Percentiles rank a stretch among this genome's conserved stretches.
Conservation (phyloP, 2,888 invertebrate genomes). For the Brachypterus glaber region DNA sequence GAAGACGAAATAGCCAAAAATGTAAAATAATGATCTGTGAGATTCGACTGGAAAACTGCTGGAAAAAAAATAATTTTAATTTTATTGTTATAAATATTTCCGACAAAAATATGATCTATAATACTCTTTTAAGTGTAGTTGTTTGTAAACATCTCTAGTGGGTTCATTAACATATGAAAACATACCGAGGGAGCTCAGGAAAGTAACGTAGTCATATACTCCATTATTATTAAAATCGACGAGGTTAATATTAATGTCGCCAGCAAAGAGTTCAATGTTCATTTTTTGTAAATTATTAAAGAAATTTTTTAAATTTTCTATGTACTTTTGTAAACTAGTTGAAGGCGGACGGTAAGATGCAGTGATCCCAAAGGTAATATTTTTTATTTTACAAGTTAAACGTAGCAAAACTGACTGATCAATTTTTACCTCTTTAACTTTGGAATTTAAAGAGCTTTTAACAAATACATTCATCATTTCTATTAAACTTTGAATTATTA, state of each 20-base stretch:
- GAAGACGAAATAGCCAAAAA: not conserved
- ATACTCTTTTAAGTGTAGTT: not conserved
- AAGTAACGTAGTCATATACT: not conserved
- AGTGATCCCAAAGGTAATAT: slow-evolving; percentile 1
- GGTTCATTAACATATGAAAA: not conserved
- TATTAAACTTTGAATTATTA: slow-evolving; percentile 1
- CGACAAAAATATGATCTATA: not conserved
- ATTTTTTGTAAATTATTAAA: not conserved
- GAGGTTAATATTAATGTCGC: slow-evolving; percentile 1
- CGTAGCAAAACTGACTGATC: not conserved
- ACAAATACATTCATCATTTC: not conserved
- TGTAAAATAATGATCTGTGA: not conserved
- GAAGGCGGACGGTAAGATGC: not conserved
- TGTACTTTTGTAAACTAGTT: not conserved
- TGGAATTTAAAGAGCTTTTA: not conserved
- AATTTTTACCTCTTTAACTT: not conserved
- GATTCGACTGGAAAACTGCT: not conserved
- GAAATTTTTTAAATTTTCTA: not conserved
- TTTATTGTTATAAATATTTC: not conserved
- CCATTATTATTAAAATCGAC: not conserved
- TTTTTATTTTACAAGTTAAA: not conserved
- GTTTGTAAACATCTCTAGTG: not conserved
- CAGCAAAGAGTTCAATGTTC: not conserved
- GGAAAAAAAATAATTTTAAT: not conserved
- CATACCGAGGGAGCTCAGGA: not conserved